Percentiles rank a stretch among this genome's conserved stretches.
phyloP scores from a whole-genome alignment of 1,140 invertebrate genomes.

The Danaus plexippus region DNA sequence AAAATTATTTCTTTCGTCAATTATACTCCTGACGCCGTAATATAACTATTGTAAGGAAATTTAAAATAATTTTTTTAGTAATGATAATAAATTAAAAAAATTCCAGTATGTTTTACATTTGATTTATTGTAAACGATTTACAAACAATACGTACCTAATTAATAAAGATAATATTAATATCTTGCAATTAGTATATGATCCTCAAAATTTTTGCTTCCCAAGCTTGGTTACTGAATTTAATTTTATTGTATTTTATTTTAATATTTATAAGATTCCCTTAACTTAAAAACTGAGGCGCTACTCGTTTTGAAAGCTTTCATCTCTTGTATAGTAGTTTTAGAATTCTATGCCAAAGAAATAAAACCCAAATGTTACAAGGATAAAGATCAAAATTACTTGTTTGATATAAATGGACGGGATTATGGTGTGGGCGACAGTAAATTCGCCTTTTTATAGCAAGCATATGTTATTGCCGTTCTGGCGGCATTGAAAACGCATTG shows the following conservation, averaged over 20 bases:
- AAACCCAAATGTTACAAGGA: not conserved
- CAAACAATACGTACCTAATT: too few relatives aligned
- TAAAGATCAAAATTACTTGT: slow-evolving; percentile 3
- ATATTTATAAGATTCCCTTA: slow-evolving; percentile 23
- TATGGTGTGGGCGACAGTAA: slow-evolving; percentile 32
- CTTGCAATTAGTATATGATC: slow-evolving; percentile 17
- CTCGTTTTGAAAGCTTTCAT: slow-evolving; percentile 18
- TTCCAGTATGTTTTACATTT: too few relatives aligned
- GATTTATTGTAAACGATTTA: too few relatives aligned
- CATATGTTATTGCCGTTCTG: slow-evolving; percentile 45
- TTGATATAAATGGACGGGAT: slow-evolving; percentile 12
- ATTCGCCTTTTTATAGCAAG: slow-evolving; percentile 46
- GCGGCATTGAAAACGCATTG: slow-evolving; percentile 55
- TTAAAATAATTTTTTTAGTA: too few relatives aligned
- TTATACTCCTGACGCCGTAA: too few relatives aligned
- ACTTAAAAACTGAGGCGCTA: slow-evolving; percentile 24
- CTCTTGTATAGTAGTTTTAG: slow-evolving; percentile 17
- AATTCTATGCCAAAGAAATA: slow-evolving; percentile 1
- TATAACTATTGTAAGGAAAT: too few relatives aligned
- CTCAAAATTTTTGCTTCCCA: slow-evolving; percentile 7
- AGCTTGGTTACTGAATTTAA: slow-evolving; percentile 19
- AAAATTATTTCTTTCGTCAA: too few relatives aligned
- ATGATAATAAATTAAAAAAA: too few relatives aligned
- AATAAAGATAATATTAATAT: too few relatives aligned
- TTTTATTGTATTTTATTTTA: slow-evolving; percentile 21